phyloP scores from a whole-genome alignment of 2,797 vertebrate genomes.

The Hemibagrus guttatus region DNA sequence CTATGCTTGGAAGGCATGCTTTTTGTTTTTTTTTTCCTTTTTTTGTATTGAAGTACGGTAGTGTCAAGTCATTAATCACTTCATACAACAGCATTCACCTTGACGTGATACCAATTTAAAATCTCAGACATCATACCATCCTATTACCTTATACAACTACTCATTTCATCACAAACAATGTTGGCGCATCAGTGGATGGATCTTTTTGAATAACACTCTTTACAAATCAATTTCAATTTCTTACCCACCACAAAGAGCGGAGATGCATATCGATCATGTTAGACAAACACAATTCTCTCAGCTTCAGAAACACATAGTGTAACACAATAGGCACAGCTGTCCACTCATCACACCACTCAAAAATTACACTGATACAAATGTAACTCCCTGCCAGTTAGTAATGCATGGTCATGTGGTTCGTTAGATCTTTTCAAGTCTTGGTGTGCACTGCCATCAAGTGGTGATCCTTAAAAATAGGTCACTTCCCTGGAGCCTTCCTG shows the following conservation, averaged over 20 bases:
- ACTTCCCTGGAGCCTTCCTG: background rate
- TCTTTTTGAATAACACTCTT: conserved; percentile 58
- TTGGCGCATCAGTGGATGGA: conserved; percentile 46
- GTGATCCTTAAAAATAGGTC: conserved; percentile 41
- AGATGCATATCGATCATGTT: conserved; percentile 59
- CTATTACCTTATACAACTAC: conserved; percentile 48
- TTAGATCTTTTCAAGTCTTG: conserved; percentile 26
- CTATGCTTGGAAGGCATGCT: conserved; percentile 7
- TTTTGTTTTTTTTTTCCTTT: background rate
- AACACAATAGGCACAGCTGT: conserved; percentile 53
- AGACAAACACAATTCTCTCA: conserved; percentile 57
- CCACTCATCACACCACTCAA: conserved; percentile 48
- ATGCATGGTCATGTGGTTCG: background rate
- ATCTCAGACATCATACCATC: conserved; percentile 41
- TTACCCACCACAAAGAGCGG: conserved; percentile 54
- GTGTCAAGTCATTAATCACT: conserved; percentile 26
- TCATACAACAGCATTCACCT: conserved; percentile 39
- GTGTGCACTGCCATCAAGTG: conserved; percentile 56
- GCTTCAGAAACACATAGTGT: conserved; percentile 48
- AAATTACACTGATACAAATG: conserved; percentile 55
- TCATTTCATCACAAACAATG: conserved; percentile 51
- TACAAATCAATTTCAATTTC: conserved; percentile 63
- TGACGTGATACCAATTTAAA: conserved; percentile 27
- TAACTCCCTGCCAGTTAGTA: conserved; percentile 32
- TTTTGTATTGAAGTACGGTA: background rate